Evolutionary conservation across 2,888 invertebrate genomes (phyloP).

Genomic region (Polyommatus icarus): DNA sequence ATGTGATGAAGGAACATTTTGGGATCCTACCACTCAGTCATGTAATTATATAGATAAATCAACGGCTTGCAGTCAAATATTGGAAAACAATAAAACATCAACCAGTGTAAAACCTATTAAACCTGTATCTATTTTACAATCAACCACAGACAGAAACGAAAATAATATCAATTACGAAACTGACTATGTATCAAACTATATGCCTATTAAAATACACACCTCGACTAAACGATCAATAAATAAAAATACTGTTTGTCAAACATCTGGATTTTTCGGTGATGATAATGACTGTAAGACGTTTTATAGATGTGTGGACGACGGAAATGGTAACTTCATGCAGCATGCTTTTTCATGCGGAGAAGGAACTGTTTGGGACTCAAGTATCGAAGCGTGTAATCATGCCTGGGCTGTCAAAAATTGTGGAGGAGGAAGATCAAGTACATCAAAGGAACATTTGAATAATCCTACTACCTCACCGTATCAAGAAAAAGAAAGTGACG

Average conservation of each 20-base stretch:
- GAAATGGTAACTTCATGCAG: constrained; percentile 66
- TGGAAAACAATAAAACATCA: not conserved
- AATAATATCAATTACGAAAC: constrained; percentile 10
- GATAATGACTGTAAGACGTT: constrained; percentile 82
- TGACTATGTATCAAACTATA: not conserved
- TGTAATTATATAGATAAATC: constrained; percentile 15
- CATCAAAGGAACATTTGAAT: constrained; percentile 25
- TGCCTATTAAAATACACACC: constrained; percentile 29
- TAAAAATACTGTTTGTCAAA: constrained; percentile 44
- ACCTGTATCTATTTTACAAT: not conserved
- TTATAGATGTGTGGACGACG: constrained; percentile 83
- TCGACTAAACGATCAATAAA: constrained; percentile 35
- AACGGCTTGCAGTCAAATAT: constrained; percentile 5
- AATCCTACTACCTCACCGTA: constrained; percentile 33
- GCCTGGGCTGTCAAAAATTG: constrained; percentile 67
- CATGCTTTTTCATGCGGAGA: constrained; percentile 81
- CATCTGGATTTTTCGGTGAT: constrained; percentile 82
- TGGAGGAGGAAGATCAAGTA: constrained; percentile 33
- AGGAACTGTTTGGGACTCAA: constrained; percentile 82
- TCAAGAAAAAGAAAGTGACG: constrained; percentile 39
- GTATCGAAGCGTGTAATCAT: constrained; percentile 80
- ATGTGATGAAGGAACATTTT: constrained; percentile 24
- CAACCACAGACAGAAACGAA: not conserved
- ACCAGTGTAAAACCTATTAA: not conserved
- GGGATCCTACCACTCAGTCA: constrained; percentile 33